Percentiles rank a stretch among this genome's conserved stretches.
phyloP scores from a whole-genome alignment of 2,888 invertebrate species.

The Xylota sylvarum region DNA sequence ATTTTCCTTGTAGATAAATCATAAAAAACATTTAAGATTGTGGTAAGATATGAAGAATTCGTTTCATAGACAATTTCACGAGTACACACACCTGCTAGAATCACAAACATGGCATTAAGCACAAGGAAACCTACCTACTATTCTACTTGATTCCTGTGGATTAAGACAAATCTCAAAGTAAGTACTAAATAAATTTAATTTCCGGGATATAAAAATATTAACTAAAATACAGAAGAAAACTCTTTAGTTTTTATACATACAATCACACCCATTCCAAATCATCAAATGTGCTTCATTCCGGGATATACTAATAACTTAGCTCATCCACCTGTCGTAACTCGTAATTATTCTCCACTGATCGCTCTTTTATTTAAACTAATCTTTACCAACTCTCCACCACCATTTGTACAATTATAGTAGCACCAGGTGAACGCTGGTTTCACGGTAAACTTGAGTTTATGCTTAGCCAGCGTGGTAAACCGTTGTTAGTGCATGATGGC shows the following conservation, averaged over 20 bases:
- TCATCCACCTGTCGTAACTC: constrained; percentile 35
- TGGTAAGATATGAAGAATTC: background rate
- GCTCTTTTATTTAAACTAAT: constrained; percentile 21
- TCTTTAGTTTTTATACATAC: background rate
- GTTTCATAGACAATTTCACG: too few species aligned
- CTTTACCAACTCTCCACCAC: constrained; percentile 23
- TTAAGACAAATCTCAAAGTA: background rate
- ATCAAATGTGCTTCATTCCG: constrained; percentile 62
- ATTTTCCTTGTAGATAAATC: too few species aligned
- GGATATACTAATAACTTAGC: constrained; percentile 65
- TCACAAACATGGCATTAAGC: too few species aligned
- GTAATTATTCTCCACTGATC: constrained; percentile 22
- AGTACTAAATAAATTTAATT: constrained; percentile 5
- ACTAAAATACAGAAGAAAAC: background rate
- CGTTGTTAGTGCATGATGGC: constrained; percentile 84
- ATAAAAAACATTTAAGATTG: too few species aligned
- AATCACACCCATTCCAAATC: constrained; percentile 23
- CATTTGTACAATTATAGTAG: constrained; percentile 80
- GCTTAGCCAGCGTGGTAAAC: constrained; percentile 85
- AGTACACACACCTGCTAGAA: too few species aligned
- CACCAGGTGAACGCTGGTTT: constrained; percentile 85
- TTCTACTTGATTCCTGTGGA: background rate
- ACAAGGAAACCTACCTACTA: too few species aligned
- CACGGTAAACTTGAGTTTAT: constrained; percentile 85
- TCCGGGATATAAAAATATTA: background rate